phyloP scores from a whole-genome alignment of 35 echinoderm and acorn worm genomes.

The Ptychodera flava region DNA sequence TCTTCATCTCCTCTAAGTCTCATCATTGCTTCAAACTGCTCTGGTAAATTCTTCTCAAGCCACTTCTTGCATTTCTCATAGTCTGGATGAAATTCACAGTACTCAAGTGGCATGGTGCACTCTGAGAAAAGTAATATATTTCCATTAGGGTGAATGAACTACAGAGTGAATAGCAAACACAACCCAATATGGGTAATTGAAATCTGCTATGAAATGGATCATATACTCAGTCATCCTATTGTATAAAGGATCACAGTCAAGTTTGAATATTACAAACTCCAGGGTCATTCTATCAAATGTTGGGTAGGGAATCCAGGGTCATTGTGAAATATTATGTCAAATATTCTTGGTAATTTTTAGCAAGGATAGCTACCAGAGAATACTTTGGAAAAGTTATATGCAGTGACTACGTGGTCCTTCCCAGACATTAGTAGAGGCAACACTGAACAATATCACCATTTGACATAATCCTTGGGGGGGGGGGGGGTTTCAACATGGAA shows the following conservation, averaged over 20 bases:
- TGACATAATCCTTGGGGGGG: too few species aligned
- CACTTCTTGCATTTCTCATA: constrained; percentile 91
- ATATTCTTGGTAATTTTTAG: too few species aligned
- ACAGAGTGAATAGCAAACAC: background rate
- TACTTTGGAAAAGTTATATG: too few species aligned
- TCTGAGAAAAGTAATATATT: constrained; percentile 30
- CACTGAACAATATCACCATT: too few species aligned
- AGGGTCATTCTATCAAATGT: too few species aligned
- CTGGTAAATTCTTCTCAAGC: constrained; percentile 74
- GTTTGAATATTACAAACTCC: background rate
- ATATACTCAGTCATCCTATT: background rate
- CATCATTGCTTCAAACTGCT: constrained; percentile 64
- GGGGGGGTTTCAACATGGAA: too few species aligned
- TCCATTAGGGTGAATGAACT: background rate
- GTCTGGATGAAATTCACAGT: constrained; percentile 72
- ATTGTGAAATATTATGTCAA: too few species aligned
- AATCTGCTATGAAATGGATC: background rate
- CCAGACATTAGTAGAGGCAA: too few species aligned
- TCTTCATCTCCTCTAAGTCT: constrained; percentile 41
- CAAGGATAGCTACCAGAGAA: too few species aligned
- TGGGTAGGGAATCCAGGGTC: too few species aligned
- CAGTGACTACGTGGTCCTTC: too few species aligned
- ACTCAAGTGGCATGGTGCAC: constrained; percentile 75
- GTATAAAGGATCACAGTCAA: background rate
- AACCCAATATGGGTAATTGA: background rate